These are phyloP conservation scores for Lepus europaeus DNA, from an alignment of 2,113 vertebrate species.

Conservation along the genomic window DNA sequence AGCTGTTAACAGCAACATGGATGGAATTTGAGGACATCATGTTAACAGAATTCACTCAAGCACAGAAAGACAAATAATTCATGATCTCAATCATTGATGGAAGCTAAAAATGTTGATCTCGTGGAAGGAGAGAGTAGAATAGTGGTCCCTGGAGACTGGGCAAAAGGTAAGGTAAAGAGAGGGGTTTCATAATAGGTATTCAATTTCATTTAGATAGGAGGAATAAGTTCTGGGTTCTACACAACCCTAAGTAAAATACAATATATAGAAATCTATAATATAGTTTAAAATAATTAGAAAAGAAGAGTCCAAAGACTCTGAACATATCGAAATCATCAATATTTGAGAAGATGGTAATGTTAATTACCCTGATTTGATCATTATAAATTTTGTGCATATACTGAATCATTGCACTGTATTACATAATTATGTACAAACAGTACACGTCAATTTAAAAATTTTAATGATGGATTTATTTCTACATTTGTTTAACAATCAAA, in stretches of 20 bases:
- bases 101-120: background rate
- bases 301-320: background rate
- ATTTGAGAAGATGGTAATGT: background rate
- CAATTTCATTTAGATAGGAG: background rate
- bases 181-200: too few relatives aligned
- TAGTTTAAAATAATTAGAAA: background rate
- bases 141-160: background rate
- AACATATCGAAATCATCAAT: background rate
- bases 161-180: too few relatives aligned
- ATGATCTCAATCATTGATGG: background rate
- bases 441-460: background rate
- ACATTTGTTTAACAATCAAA: conserved; percentile 29
- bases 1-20: background rate
- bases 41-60: background rate
- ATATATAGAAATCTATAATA: background rate
- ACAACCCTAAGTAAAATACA: background rate
- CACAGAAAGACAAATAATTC: background rate
- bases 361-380: background rate
- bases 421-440: background rate
- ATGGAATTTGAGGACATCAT: background rate
- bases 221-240: background rate
- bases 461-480: background rate
- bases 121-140: background rate
- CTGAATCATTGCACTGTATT: background rate
- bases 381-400: background rate